These are phyloP conservation scores for Brachyrhaphis roseni DNA, from an alignment of 2,797 vertebrate genomes.

Conservation along the genomic window DNA sequence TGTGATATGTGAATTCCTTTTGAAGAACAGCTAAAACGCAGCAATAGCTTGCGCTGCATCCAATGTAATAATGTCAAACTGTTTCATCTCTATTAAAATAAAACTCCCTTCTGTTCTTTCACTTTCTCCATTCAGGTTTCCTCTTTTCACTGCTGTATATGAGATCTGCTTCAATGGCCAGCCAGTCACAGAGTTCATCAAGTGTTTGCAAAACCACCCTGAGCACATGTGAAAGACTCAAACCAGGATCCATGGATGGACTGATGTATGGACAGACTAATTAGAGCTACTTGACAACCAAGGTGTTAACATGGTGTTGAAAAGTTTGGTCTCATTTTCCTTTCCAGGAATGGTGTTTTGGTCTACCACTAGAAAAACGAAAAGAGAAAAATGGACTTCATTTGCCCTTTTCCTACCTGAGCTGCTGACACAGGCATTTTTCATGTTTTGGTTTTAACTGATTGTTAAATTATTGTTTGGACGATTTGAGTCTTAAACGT, in stretches of 20 bases:
- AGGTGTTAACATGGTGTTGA: slow-evolving; percentile 3
- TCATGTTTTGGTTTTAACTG: slow-evolving; percentile 22
- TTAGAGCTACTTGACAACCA: slow-evolving; percentile 11
- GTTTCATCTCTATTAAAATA: not conserved
- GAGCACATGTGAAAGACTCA: slow-evolving; percentile 85
- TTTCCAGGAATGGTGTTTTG: not conserved
- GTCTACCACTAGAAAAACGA: not conserved
- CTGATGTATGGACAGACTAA: slow-evolving; percentile 35
- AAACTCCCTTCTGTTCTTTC: not conserved
- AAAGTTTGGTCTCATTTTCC: slow-evolving; percentile 21
- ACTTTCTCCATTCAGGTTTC: slow-evolving; percentile 83
- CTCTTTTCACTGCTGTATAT: slow-evolving; percentile 93
- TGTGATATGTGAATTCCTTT: not conserved
- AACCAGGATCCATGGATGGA: not conserved
- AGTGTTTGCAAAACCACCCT: slow-evolving; percentile 94
- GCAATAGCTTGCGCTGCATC: not conserved
- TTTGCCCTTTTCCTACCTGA: slow-evolving; percentile 13
- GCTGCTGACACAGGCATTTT: slow-evolving; percentile 8
- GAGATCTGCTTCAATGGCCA: slow-evolving; percentile 90
- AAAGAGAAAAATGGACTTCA: not conserved
- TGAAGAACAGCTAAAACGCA: not conserved
- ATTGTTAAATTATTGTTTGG: slow-evolving; percentile 1
- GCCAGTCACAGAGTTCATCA: slow-evolving; percentile 89
- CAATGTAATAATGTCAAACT: not conserved
- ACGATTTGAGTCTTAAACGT: slow-evolving; percentile 47